Percentiles rank a stretch among this genome's conserved stretches.
Evolutionary conservation across 2,888 invertebrate species (phyloP).

Genomic region (Cryptocephalus primarius): DNA sequence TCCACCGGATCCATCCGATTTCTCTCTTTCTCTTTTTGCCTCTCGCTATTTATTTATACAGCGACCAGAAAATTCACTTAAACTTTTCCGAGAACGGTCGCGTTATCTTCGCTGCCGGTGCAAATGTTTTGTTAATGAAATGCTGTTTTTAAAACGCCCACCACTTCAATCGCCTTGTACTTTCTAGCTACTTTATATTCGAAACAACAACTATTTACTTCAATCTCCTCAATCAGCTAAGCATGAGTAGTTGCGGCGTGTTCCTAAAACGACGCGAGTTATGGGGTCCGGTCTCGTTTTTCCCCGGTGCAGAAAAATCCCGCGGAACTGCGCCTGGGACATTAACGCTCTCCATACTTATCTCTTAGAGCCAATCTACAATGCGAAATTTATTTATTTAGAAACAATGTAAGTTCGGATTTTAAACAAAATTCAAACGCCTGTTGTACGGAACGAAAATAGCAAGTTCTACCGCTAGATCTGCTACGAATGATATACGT

Average conservation of each 20-base stretch:
- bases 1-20: too few species aligned
- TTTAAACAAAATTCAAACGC: too few species aligned
- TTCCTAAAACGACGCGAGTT: neutral
- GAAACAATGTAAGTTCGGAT: neutral
- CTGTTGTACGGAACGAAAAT: too few species aligned
- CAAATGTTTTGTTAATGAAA: conserved; percentile 20
- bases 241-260: neutral
- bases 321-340: neutral
- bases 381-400: neutral
- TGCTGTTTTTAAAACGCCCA: conserved; percentile 19
- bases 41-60: conserved; percentile 2
- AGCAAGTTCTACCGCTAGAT: too few species aligned
- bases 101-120: conserved; percentile 7
- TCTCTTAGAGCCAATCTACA: neutral
- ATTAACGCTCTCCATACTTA: neutral
- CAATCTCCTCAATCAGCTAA: conserved; percentile 12
- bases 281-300: conserved; percentile 1
- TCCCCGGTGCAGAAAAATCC: neutral
- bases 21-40: too few species aligned
- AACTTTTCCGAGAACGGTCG: conserved; percentile 9
- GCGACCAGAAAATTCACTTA: conserved; percentile 7
- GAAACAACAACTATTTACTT: conserved; percentile 11
- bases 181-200: conserved; percentile 17
- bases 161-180: conserved; percentile 16
- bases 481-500: too few species aligned